Base-by-base conservation (phyloP, 2,797 vertebrate genomes). In the Silurus aristotelis region DNA sequence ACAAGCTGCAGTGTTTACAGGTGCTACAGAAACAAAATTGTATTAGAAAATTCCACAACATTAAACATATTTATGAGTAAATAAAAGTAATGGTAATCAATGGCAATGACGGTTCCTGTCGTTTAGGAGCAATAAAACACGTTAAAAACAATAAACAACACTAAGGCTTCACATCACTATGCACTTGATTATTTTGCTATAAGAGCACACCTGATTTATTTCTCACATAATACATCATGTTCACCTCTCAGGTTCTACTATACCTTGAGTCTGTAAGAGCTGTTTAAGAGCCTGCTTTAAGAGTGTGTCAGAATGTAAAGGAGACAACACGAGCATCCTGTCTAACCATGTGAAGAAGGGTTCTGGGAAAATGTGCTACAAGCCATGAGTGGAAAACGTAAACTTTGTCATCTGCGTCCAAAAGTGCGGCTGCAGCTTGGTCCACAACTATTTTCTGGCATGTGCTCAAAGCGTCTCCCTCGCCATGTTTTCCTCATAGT, bases 391-490 rank as follows among this genome's bases (percentile, higher is more conserved):
- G 93, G 95, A 92, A 89, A 92, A 89, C 77, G 87, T 90, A 93
- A 88, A 90, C 86, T 84, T 92, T 96, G 80, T 96, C 94, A 95
- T 96, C 94, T 93, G 85, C 86, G 91, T 95, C 95, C 95, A 96
- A 95, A 92, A 0, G 86, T 90, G 91, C 92, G 92, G 93, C 93
- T 89, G 89, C 90, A 93, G 93, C 80, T 85, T 87, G 90, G 89
- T 94, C 94, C 94, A 91, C 92, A 94, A 93, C 91, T 92, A 93
- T 93, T 92, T 91, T 92, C 92, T 90, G 93, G 94, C 93, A 89
- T 84, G 1, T 89, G 93, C 93, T 95, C 94, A 93, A 93, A 95
- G 94, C 90, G 92, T 93, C 27, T 90, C 73, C 86, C 80, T 88
- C 83, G 66, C 76, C 71, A 72, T 25, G n/a, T 72, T 82, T 70